Percentiles rank a stretch among this genome's conserved stretches.
Evolutionary conservation across 2,113 vertebrate genomes (phyloP).

Genomic region (Dryoscopus gambensis): DNA sequence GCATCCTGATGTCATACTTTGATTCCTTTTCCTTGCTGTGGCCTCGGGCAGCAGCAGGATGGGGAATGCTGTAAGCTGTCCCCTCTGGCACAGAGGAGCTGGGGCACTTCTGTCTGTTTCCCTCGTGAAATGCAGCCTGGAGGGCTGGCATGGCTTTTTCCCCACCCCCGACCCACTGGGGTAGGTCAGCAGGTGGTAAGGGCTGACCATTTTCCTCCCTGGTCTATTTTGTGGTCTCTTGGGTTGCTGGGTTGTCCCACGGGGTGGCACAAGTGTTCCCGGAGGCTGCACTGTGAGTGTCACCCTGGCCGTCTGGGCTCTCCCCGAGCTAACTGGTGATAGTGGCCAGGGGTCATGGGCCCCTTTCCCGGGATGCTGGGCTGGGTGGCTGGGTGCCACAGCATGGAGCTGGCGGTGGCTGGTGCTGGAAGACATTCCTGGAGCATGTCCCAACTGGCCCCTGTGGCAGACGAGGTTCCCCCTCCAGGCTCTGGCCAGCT

Average conservation of each 20-base stretch:
- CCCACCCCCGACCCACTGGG: not conserved
- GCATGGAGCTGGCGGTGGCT: not conserved
- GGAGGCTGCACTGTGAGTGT: fast-evolving
- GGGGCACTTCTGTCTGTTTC: not conserved
- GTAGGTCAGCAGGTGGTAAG: not conserved
- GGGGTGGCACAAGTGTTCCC: fast-evolving
- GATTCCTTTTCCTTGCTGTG: not conserved
- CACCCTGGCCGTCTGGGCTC: not conserved
- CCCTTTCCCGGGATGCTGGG: not conserved
- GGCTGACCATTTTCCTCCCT: not conserved
- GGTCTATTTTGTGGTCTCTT: not conserved
- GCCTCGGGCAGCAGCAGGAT: not conserved
- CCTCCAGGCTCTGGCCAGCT: not conserved
- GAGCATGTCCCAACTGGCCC: not conserved
- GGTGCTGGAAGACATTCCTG: conserved; percentile 35
- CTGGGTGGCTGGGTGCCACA: not conserved
- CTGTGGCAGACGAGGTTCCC: not conserved
- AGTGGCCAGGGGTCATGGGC: fast-evolving
- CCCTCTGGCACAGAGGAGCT: not conserved
- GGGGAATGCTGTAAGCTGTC: not conserved
- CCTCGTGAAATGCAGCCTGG: not conserved
- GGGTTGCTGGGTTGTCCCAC: fast-evolving
- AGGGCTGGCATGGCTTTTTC: not conserved
- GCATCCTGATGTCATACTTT: not conserved
- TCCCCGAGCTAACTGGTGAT: not conserved